These are phyloP conservation scores for Coelopa pilipes DNA, from an alignment of 2,888 invertebrate species.

Conservation along the genomic window DNA sequence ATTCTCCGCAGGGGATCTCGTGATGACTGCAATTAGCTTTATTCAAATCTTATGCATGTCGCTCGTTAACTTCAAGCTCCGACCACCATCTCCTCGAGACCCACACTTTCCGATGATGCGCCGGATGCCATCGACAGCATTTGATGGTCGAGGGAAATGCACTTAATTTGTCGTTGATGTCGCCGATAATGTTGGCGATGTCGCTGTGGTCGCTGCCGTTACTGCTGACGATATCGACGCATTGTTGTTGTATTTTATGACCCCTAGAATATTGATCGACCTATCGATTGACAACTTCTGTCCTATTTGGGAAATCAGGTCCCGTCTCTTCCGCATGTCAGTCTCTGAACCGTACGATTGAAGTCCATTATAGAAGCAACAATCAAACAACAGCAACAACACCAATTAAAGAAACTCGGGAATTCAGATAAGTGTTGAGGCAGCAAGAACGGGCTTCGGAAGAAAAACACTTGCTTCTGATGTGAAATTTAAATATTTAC, in stretches of 20 bases:
- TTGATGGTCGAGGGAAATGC: conserved; percentile 5
- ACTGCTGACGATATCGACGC: no score
- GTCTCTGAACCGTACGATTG: not conserved
- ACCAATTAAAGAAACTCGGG: not conserved
- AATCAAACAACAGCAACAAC: not conserved
- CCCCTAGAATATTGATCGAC: no score
- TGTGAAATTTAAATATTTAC: conserved; percentile 22
- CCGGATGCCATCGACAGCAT: not conserved
- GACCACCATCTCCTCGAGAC: not conserved
- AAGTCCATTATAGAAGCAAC: not conserved
- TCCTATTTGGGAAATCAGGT: not conserved
- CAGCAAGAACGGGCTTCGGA: not conserved
- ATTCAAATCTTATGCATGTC: not conserved
- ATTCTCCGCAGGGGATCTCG: no score
- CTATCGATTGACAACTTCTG: conserved; percentile 21
- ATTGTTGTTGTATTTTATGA: no score
- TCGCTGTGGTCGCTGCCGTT: no score
- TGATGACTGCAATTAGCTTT: no score
- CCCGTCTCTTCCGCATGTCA: no score
- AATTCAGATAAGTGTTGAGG: no score
- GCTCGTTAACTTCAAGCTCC: not conserved
- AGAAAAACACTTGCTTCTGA: not conserved
- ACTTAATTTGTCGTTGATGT: conserved; percentile 26
- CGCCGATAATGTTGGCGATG: not conserved
- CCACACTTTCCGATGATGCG: not conserved